Percentiles rank a stretch among this genome's conserved stretches.
These are phyloP conservation scores for Nesoenas mayeri DNA, from an alignment of 2,113 vertebrate genomes.

Conservation along the genomic window DNA sequence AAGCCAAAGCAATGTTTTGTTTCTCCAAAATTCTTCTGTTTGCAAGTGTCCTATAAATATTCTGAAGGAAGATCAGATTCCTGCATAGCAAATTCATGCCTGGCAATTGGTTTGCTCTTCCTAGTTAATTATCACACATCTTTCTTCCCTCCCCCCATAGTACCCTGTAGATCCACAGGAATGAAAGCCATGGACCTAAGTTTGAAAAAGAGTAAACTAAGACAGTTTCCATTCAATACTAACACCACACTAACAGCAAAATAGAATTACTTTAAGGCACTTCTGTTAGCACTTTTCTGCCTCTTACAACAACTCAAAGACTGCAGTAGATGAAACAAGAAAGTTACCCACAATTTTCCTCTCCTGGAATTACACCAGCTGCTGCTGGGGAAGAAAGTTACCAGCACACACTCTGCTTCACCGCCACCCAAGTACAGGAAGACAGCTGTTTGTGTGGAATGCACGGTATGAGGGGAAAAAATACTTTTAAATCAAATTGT, in stretches of 20 bases:
- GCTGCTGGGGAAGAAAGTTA: not conserved
- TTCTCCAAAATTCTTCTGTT: not conserved
- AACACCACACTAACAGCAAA: not conserved
- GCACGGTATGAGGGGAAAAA: not conserved
- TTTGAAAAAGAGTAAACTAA: not conserved
- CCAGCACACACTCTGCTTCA: not conserved
- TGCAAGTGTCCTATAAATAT: not conserved
- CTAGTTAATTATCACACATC: not conserved
- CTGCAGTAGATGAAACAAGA: not conserved
- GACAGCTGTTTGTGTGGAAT: not conserved
- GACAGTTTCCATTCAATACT: not conserved
- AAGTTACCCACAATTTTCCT: not conserved
- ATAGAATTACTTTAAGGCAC: not conserved
- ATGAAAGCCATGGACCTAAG: not conserved
- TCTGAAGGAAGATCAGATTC: not conserved
- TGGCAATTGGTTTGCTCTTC: not conserved
- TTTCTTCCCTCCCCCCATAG: not conserved
- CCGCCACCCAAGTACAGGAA: not conserved
- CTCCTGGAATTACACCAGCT: not conserved
- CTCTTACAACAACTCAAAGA: not conserved
- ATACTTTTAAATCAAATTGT: not conserved
- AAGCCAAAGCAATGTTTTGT: not conserved
- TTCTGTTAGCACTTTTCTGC: not conserved
- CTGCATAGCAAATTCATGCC: not conserved
- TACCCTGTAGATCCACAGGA: not conserved